Evolutionary conservation across 2,888 invertebrate species (phyloP).

Genomic region (Pyralis farinalis): DNA sequence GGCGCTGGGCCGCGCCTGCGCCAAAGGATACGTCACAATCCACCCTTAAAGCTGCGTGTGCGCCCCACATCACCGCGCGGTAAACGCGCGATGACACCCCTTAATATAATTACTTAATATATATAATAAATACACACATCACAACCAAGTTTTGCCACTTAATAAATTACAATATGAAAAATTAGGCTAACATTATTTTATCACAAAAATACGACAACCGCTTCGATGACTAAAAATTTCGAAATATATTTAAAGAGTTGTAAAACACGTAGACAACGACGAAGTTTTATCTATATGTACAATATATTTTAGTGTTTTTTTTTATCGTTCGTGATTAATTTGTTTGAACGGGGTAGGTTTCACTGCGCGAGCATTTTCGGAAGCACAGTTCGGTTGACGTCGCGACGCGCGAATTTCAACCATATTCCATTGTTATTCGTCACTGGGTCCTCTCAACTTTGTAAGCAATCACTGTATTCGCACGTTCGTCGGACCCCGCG

Average conservation of each 20-base stretch:
- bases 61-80: slow-evolving; percentile 62
- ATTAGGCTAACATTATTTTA: slow-evolving; percentile 41
- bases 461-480: slow-evolving; percentile 48
- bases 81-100: slow-evolving; percentile 37
- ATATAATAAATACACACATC: slow-evolving; percentile 74
- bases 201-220: slow-evolving; percentile 81
- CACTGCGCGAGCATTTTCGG: slow-evolving; percentile 62
- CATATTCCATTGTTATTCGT: slow-evolving; percentile 76
- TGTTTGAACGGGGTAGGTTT: slow-evolving; percentile 33
- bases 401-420: slow-evolving; percentile 51
- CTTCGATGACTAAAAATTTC: slow-evolving; percentile 74
- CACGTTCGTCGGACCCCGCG: slow-evolving; percentile 64
- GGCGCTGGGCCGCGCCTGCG: slow-evolving; percentile 78
- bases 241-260: slow-evolving; percentile 42
- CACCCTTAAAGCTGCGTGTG: slow-evolving; percentile 38
- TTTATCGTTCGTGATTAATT: slow-evolving; percentile 22
- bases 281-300: slow-evolving; percentile 47
- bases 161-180: slow-evolving; percentile 39
- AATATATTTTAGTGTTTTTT: slow-evolving; percentile 22
- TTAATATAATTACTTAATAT: slow-evolving; percentile 53
- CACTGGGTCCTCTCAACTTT: slow-evolving; percentile 67
- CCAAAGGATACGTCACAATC: slow-evolving; percentile 68
- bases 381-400: slow-evolving; percentile 63
- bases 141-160: slow-evolving; percentile 80
- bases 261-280: slow-evolving; percentile 62